Percentiles rank a stretch among this genome's conserved stretches.
Conservation (phyloP, 2,113 vertebrate species). For the Cyanoramphus novaezelandiae region DNA sequence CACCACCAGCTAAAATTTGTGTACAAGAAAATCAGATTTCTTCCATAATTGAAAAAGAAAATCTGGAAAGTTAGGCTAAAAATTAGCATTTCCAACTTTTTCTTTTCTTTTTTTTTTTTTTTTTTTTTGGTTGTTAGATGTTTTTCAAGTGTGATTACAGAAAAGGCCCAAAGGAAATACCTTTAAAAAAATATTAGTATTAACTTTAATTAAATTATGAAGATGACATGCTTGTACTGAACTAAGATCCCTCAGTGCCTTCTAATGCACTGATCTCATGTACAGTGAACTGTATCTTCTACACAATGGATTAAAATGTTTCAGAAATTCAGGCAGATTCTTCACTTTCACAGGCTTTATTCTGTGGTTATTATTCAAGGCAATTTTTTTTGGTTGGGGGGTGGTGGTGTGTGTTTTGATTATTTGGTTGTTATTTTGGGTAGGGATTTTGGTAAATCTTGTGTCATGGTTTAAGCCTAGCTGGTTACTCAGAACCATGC, state of each 20-base stretch:
- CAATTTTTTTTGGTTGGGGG: neutral
- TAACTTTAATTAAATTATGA: neutral
- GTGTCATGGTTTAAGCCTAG: too few relatives aligned
- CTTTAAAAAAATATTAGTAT: neutral
- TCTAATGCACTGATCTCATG: neutral
- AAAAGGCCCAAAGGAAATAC: neutral
- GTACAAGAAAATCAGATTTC: neutral
- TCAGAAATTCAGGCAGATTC: neutral
- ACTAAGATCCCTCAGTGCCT: neutral
- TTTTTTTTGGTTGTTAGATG: neutral
- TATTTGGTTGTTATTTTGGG: neutral
- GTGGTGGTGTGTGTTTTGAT: neutral
- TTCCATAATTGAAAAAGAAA: neutral
- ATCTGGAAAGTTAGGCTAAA: neutral
- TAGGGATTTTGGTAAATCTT: neutral
- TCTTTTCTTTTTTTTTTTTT: neutral
- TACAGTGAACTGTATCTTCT: neutral
- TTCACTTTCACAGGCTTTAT: neutral
- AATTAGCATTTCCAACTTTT: neutral
- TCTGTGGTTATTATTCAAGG: neutral
- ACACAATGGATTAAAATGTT: neutral
- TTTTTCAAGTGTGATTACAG: neutral
- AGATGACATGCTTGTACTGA: neutral
- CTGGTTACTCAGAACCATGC: too few relatives aligned
- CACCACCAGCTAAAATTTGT: neutral